Evolutionary conservation across 2,113 vertebrate genomes (phyloP), one percentile per base, ranked within the genome.

Genomic region (Lepisosteus oculatus): DNA sequence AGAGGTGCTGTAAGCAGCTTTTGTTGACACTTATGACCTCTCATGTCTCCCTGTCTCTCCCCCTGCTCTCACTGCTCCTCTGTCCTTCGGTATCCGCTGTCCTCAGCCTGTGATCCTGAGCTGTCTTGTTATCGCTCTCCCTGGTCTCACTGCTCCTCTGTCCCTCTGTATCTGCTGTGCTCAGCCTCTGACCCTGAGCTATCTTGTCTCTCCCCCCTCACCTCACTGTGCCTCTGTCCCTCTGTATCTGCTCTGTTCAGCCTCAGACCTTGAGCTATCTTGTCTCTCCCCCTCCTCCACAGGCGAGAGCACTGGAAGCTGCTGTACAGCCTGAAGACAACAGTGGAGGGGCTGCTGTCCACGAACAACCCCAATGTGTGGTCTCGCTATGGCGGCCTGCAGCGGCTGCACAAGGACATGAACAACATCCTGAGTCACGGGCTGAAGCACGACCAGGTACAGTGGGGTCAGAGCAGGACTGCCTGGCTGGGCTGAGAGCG

Each of bases 341-440:
- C 97, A 0, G 97, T 97, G 61, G 97, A 99, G 75, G 96, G 96
- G n/a, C 90, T 99, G 68, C 91, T 99, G 72, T 98, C 97, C 65
- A 93, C 93, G 68, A 98, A 94, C 81, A 97, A 95, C 76, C 94
- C 97, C 0, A 99, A 98, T 0, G 96, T 99, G 56, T 99, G 97
- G 97, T 97, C 97, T 43, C 95, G 96, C 68, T 99, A 98, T 78
- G 97, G 97, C 0, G 97, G 97, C 70, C 87, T 99, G 84, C 94
- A 99, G 76, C 86, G 97, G 29, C 93, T 99, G 55, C 96, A 96
- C 82, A 95, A 97, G 77, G 96, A 98, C 87, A 98, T 99, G 96
- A 96, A 94, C 86, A 93, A 90, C 87, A 97, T 99, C 80, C 92
- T 99, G 15, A 94, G 95, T 75, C 95, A 99, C 0, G 93, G 95